These are phyloP conservation scores for Catocala sponsa DNA, from an alignment of 2,888 invertebrate genomes.

Conservation along the genomic window DNA sequence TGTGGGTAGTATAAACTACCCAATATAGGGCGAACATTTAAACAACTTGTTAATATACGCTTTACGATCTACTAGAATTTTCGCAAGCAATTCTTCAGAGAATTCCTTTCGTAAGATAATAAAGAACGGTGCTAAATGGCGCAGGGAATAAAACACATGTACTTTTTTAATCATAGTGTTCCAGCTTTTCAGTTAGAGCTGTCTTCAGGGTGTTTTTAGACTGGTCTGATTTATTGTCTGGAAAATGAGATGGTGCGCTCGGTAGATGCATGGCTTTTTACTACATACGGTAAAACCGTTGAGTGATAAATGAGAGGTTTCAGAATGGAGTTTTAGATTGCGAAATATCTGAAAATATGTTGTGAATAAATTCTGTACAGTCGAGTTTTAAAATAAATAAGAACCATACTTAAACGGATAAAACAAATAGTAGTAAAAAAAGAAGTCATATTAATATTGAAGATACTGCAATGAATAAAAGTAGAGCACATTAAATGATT, in stretches of 20 bases:
- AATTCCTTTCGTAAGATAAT: not conserved
- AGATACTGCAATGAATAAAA: no score
- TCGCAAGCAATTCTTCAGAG: not conserved
- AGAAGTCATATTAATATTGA: no score
- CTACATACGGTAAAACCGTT: conserved; percentile 9
- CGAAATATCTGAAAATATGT: no score
- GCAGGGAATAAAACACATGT: conserved; percentile 3
- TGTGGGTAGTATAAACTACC: no score
- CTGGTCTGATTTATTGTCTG: conserved; percentile 49
- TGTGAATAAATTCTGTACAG: no score
- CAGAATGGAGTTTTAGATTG: not conserved
- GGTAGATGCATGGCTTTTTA: conserved; percentile 31
- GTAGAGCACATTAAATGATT: no score
- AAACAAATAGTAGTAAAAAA: no score
- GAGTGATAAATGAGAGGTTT: conserved; percentile 16
- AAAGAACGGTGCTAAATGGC: not conserved
- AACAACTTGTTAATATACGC: no score
- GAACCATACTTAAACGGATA: no score
- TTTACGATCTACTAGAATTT: not conserved
- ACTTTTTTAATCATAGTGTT: conserved; percentile 13
- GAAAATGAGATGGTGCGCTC: conserved; percentile 42
- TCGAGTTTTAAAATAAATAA: no score
- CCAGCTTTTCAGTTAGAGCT: conserved; percentile 1
- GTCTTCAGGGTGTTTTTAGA: conserved; percentile 39
- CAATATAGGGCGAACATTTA: no score